Percentiles rank a stretch among this genome's conserved stretches.
Conservation (phyloP, 2,113 vertebrate species). For the Chaenogobius annularis region DNA sequence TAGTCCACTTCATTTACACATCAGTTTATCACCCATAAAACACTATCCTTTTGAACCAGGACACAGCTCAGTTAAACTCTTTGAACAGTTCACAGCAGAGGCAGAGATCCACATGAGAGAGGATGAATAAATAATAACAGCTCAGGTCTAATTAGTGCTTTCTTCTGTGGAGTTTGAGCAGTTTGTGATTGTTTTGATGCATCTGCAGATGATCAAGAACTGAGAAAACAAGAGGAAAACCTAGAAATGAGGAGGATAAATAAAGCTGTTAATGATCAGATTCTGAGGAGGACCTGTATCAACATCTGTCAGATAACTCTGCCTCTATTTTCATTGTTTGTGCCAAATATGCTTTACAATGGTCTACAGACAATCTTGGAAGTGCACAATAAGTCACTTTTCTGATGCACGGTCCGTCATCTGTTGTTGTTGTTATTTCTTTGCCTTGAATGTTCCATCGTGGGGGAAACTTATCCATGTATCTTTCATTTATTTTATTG, state of each 20-base stretch:
- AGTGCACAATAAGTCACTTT: too few relatives aligned
- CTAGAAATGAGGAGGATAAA: conserved; percentile 10
- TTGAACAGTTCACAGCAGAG: too few relatives aligned
- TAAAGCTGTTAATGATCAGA: conserved; percentile 13
- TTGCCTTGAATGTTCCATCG: too few relatives aligned
- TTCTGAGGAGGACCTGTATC: not conserved
- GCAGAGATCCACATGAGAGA: not conserved
- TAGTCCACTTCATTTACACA: not conserved
- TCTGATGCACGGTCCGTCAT: too few relatives aligned
- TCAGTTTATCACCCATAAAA: too few relatives aligned
- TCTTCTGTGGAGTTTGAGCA: conserved; percentile 24
- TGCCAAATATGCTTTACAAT: not conserved
- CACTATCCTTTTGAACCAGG: too few relatives aligned
- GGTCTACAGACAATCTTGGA: conserved; percentile 3
- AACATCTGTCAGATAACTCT: conserved; percentile 4
- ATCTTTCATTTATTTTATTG: too few relatives aligned
- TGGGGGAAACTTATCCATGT: too few relatives aligned
- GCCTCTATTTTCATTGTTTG: not conserved
- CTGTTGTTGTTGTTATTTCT: too few relatives aligned
- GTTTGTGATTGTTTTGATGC: conserved; percentile 23
- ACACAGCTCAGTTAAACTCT: too few relatives aligned
- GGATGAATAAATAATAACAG: conserved; percentile 29
- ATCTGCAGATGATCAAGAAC: not conserved
- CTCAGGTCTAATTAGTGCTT: conserved; percentile 43
- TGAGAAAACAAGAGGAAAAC: conserved; percentile 7